Evolutionary conservation across 2,888 invertebrate species (phyloP).

Genomic region (Idaea straminata): DNA sequence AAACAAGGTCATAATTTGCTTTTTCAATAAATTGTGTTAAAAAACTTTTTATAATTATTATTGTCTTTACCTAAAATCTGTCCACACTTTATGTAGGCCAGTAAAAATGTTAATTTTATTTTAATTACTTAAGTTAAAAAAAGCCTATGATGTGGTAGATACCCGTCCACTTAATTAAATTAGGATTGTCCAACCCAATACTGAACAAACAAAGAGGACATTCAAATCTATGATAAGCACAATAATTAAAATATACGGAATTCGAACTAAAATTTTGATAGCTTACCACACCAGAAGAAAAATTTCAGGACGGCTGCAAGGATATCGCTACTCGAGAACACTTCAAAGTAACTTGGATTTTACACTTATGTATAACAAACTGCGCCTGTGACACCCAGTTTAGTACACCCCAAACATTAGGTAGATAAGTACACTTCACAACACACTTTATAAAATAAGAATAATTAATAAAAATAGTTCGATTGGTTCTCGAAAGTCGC

Average conservation of each 20-base stretch:
- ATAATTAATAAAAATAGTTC: constrained; percentile 22
- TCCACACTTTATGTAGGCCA: no score
- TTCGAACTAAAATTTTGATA: constrained; percentile 5
- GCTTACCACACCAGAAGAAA: constrained; percentile 60
- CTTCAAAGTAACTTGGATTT: constrained; percentile 63
- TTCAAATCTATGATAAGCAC: no score
- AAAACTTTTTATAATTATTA: no score
- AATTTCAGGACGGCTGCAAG: constrained; percentile 62
- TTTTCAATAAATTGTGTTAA: no score
- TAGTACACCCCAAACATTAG: constrained; percentile 27
- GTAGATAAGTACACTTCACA: constrained; percentile 37
- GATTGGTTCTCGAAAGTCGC: constrained; percentile 35
- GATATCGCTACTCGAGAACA: constrained; percentile 53
- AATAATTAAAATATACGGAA: constrained; percentile 12
- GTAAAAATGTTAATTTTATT: no score
- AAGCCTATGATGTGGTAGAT: no score
- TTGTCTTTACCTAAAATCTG: no score
- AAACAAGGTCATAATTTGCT: no score
- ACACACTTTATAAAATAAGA: constrained; percentile 34
- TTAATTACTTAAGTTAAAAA: no score
- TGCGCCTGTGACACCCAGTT: constrained; percentile 32
- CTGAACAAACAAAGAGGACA: no score
- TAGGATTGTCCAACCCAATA: no score
- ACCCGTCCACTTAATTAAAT: no score
- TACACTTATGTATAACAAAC: constrained; percentile 36